Evolutionary conservation across 2,113 vertebrate genomes (phyloP), one percentile per base, ranked within the genome.

Genomic region (Spilogale gracilis): DNA sequence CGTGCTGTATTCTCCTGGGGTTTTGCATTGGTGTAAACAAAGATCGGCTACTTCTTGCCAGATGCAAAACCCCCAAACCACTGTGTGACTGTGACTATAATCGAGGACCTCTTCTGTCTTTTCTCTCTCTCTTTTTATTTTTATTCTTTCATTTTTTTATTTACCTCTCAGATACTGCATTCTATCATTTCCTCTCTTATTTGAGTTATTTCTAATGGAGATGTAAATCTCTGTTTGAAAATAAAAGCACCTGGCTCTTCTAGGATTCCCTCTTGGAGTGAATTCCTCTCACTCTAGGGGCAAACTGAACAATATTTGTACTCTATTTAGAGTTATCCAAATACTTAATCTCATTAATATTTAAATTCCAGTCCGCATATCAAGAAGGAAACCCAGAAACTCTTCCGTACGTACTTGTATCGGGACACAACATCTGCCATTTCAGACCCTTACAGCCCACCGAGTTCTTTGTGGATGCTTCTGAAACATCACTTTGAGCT

Each of bases 21-120:
- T 30, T 23, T 58, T 85, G 43, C 0, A 0, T 52, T 65, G 94
- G 45, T 91, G 4, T 96, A 97, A 97, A 97, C 97, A 96, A 93
- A 95, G 94, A 54, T 32, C 79, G 93, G 32, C 88, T 97, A 78
- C n/a, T 63, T 84, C 89, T 90, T 16, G 32, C 69, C 96, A 86
- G 87, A 85, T 92, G 25, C 73, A 86, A 95, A 82, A 45, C 52
- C 58, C 23, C 73, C 11, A n/a, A 73, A 78, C 52, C 60, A 27
- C 73, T 52, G 17, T 20, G 52, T 30, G 43, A 27, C 73, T 52
- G 25, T 16, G 52, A 48, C 27, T 96, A 3, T 92, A 81, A 96
- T 20, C 8, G 52, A 94, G 54, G 65, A 4, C 27, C 38, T 76
- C 6, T 21, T 23, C 13, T 91, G 43, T 23, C 2, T 18, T 10